Conservation (phyloP, 2,888 invertebrate species). For the Drymonia ruficornis region DNA sequence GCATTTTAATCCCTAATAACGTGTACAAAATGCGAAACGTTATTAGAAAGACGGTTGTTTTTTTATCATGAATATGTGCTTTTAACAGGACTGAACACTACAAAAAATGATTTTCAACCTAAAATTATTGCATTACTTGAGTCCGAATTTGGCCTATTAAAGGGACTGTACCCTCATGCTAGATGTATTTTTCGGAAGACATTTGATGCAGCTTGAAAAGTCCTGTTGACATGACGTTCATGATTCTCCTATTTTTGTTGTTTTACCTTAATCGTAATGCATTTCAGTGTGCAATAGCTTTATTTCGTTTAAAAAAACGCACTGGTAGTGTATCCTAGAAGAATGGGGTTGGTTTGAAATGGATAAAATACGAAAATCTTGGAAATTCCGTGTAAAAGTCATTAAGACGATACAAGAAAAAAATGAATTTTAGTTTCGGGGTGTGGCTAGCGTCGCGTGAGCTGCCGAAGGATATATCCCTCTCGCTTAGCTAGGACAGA, state of each 20-base stretch:
- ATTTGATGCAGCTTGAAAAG: too few species aligned
- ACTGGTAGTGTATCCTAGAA: constrained; percentile 25
- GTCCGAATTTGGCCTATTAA: too few species aligned
- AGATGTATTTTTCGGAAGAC: too few species aligned
- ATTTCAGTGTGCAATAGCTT: constrained; percentile 54
- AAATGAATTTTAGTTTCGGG: too few species aligned
- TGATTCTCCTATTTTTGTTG: constrained; percentile 47
- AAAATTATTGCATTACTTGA: too few species aligned
- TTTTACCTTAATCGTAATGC: constrained; percentile 46
- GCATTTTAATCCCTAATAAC: constrained; percentile 53
- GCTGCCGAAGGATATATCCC: too few species aligned
- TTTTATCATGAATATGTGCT: constrained; percentile 9
- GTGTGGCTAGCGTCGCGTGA: too few species aligned
- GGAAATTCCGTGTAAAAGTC: too few species aligned
- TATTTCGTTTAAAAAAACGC: constrained; percentile 39
- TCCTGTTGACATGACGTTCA: constrained; percentile 29
- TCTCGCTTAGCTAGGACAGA: too few species aligned
- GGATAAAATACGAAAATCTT: too few species aligned
- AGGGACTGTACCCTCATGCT: too few species aligned
- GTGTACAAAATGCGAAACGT: constrained; percentile 49
- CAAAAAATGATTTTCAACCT: background rate
- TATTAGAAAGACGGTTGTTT: constrained; percentile 45
- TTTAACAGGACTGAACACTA: background rate
- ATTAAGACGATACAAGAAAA: too few species aligned
- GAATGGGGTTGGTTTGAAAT: constrained; percentile 32